phyloP scores from a whole-genome alignment of 1,140 invertebrate genomes.

The Anoplophora glabripennis region DNA sequence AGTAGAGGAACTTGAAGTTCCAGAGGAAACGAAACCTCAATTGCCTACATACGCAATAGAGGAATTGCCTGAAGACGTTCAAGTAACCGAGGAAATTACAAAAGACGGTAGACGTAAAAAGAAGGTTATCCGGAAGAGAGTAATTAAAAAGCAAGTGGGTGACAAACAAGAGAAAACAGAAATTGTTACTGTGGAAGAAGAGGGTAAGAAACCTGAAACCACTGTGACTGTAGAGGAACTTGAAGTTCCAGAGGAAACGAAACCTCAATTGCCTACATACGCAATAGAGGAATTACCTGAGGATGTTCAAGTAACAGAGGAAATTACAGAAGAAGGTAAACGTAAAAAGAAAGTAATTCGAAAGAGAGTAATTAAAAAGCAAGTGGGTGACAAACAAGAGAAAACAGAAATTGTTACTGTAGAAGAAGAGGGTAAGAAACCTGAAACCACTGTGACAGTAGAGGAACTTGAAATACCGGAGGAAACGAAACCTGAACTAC shows the following conservation, averaged over 20 bases:
- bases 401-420: slow-evolving; percentile 39
- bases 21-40: slow-evolving; percentile 21
- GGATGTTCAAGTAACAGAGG: slow-evolving; percentile 48
- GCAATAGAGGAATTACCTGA: slow-evolving; percentile 38
- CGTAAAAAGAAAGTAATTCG: slow-evolving; percentile 43
- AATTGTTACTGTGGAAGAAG: slow-evolving; percentile 43
- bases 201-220: slow-evolving; percentile 34
- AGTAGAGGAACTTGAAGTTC: slow-evolving; percentile 34
- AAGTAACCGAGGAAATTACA: slow-evolving; percentile 29
- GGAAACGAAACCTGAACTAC: slow-evolving; percentile 37
- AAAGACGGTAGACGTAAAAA: slow-evolving; percentile 19
- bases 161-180: slow-evolving; percentile 37
- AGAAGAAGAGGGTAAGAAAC: slow-evolving; percentile 49
- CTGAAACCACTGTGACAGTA: slow-evolving; percentile 40
- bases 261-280: slow-evolving; percentile 8
- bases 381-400: slow-evolving; percentile 38
- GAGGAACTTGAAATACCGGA: slow-evolving; percentile 29
- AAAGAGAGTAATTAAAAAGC: slow-evolving; percentile 44
- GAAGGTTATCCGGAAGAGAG: slow-evolving; percentile 28
- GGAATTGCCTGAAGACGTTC: slow-evolving; percentile 48
- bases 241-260: slow-evolving; percentile 28
- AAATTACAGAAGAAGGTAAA: slow-evolving; percentile 22
- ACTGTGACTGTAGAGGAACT: slow-evolving; percentile 30
- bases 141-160: slow-evolving; percentile 38
- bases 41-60: slow-evolving; percentile 26